These are phyloP conservation scores for Ichneumoninae sp. DNA, from an alignment of 2,888 invertebrate genomes.

Conservation along the genomic window DNA sequence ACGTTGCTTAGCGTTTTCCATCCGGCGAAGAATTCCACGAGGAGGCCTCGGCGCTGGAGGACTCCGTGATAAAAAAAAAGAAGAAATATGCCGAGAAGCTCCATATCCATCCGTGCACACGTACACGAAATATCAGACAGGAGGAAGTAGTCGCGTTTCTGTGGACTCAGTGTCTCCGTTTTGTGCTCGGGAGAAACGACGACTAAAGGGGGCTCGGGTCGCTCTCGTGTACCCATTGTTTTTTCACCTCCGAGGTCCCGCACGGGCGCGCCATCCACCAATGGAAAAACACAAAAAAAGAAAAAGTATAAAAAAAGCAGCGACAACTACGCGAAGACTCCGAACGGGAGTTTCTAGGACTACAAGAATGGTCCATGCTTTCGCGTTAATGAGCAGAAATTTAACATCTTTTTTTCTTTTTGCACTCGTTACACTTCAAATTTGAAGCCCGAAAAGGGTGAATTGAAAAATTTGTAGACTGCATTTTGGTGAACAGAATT, in stretches of 20 bases:
- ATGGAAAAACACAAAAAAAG: neutral
- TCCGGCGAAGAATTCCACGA: conserved; percentile 76
- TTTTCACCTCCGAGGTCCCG: conserved; percentile 66
- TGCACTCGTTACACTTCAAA: neutral
- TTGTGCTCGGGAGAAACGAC: conserved; percentile 54
- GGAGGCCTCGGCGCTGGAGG: conserved; percentile 66
- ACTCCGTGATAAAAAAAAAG: conserved; percentile 63
- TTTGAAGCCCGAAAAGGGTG: neutral
- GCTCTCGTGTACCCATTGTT: conserved; percentile 61
- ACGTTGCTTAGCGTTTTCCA: conserved; percentile 47
- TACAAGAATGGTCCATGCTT: conserved; percentile 56
- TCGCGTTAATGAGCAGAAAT: conserved; percentile 2
- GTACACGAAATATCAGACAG: conserved; percentile 31
- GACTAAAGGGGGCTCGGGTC: conserved; percentile 54
- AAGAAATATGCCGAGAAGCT: conserved; percentile 36
- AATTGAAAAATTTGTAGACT: neutral
- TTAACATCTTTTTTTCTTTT: neutral
- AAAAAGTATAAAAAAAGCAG: conserved; percentile 30
- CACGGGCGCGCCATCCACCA: conserved; percentile 21
- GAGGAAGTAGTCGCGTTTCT: conserved; percentile 63
- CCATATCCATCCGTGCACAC: conserved; percentile 40
- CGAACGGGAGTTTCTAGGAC: conserved; percentile 60
- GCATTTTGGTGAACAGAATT: too few species aligned
- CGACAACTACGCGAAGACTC: conserved; percentile 40
- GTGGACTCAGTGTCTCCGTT: conserved; percentile 69